Percentiles rank a stretch among this genome's conserved stretches.
These are phyloP conservation scores for Thera britannica DNA, from an alignment of 2,888 invertebrate species.

Conservation along the genomic window DNA sequence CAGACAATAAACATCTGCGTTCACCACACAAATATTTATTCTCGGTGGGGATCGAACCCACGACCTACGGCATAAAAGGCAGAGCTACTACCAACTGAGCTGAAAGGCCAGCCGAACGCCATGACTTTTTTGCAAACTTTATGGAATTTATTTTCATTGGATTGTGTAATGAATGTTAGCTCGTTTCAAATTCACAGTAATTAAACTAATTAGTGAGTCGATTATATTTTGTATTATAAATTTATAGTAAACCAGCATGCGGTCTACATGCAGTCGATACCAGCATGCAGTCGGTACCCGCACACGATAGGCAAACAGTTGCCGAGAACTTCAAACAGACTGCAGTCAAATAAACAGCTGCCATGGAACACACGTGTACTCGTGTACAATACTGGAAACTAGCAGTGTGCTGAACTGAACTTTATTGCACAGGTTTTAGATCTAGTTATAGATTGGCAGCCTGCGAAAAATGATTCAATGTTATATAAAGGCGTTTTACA, in stretches of 20 bases:
- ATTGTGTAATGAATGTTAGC: background rate
- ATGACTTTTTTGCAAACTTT: too few species aligned
- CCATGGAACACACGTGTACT: background rate
- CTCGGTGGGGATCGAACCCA: too few species aligned
- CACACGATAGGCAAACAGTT: background rate
- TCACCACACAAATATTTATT: too few species aligned
- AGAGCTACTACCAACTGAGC: too few species aligned
- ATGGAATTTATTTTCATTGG: background rate
- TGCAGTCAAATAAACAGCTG: constrained; percentile 1
- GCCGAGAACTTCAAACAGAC: constrained; percentile 11
- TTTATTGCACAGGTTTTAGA: background rate
- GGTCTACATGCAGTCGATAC: constrained; percentile 6
- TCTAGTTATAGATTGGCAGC: background rate
- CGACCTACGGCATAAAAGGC: too few species aligned
- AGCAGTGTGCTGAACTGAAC: background rate
- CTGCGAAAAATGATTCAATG: too few species aligned
- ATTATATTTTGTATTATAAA: background rate
- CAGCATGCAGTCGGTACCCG: constrained; percentile 19
- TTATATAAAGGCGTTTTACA: too few species aligned
- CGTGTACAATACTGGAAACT: background rate
- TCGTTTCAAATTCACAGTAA: background rate
- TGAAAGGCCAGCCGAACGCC: too few species aligned
- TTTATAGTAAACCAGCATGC: background rate
- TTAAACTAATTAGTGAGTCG: background rate
- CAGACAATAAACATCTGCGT: too few species aligned